Conservation (phyloP, 2,797 vertebrate genomes). For the Enteromius thamalakanensis region DNA sequence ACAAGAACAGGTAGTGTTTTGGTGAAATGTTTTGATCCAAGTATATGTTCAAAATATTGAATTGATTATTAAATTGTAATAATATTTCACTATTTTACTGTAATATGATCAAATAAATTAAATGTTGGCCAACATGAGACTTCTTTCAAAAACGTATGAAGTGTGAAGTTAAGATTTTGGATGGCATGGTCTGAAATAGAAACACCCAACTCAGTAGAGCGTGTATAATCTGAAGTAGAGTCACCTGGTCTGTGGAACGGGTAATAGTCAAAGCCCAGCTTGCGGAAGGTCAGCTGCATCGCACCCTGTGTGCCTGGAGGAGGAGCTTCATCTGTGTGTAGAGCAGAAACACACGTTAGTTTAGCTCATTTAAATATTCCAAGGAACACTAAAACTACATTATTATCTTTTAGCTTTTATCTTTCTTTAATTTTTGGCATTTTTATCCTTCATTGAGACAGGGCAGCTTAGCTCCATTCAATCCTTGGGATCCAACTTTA, state of each 20-base stretch:
- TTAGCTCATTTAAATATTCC: not conserved
- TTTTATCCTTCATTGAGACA: too few relatives aligned
- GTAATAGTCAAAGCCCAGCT: conserved; percentile 94
- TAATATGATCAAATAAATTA: conserved; percentile 2
- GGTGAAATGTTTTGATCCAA: too few relatives aligned
- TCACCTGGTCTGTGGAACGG: conserved; percentile 94
- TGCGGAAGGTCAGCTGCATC: conserved; percentile 95
- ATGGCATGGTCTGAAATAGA: not conserved
- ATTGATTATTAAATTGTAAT: not conserved
- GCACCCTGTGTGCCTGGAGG: conserved; percentile 89
- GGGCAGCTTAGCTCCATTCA: too few relatives aligned
- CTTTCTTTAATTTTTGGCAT: too few relatives aligned
- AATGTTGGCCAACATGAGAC: not conserved
- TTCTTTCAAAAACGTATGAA: not conserved
- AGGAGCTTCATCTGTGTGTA: conserved; percentile 76
- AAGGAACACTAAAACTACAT: not conserved
- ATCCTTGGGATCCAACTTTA: too few relatives aligned
- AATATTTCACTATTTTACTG: not conserved
- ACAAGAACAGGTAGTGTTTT: too few relatives aligned
- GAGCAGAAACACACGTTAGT: not conserved
- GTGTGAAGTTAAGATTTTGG: not conserved
- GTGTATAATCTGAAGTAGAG: not conserved
- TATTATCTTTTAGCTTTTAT: too few relatives aligned
- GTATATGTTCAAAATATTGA: too few relatives aligned
- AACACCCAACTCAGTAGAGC: not conserved